phyloP scores from a whole-genome alignment of 2,888 invertebrate species.

The Pecten maximus region DNA sequence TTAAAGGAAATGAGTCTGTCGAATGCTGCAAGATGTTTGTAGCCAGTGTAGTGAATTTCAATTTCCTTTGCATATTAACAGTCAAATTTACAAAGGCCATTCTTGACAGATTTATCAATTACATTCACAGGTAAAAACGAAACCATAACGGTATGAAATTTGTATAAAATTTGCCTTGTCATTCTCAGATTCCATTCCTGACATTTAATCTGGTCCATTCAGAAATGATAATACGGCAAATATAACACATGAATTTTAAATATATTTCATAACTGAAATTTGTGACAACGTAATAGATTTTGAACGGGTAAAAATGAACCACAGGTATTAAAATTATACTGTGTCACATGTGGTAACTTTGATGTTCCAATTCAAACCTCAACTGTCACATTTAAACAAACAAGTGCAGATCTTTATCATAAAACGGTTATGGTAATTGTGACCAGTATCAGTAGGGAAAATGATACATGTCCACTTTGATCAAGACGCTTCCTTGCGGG shows the following conservation, averaged over 20 bases:
- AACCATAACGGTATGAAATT: constrained; percentile 8
- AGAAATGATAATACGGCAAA: neutral
- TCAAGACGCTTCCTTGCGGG: neutral
- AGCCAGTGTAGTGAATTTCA: constrained; percentile 2
- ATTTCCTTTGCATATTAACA: constrained; percentile 17
- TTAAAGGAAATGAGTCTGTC: neutral
- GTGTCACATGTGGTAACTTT: neutral
- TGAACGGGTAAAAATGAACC: neutral
- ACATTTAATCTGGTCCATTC: constrained; percentile 4
- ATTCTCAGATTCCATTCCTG: neutral
- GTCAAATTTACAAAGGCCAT: constrained; percentile 7
- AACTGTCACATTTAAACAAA: constrained; percentile 32
- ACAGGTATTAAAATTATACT: constrained; percentile 9
- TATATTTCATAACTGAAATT: neutral
- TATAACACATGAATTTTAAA: neutral
- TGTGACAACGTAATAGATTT: neutral
- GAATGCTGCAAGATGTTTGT: neutral
- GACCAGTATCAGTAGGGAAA: neutral
- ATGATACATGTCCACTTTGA: neutral
- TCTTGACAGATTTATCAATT: constrained; percentile 33
- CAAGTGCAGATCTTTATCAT: neutral
- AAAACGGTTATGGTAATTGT: neutral
- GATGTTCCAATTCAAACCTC: neutral
- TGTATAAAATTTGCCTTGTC: constrained; percentile 20
- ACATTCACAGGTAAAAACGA: constrained; percentile 23